Evolutionary conservation across 2,888 invertebrate genomes (phyloP), one percentile per base, ranked within the genome.

Genomic region (Stenurella melanura): DNA sequence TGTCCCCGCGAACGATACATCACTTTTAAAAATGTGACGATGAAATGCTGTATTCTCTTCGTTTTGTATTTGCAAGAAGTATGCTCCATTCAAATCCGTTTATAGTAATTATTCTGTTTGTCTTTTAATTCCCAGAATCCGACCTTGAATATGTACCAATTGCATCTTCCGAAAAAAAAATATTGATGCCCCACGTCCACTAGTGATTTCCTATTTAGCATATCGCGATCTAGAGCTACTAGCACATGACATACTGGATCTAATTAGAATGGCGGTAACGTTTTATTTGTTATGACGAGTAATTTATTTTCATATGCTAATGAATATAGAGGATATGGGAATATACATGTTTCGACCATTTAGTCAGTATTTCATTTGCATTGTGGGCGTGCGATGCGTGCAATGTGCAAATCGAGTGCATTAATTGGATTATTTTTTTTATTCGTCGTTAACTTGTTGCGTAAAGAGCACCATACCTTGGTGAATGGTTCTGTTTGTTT

Each of bases 261-360:
- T 58, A 58, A 58, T 58, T 58, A 58, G 58, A 18, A 58, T 58
- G 21, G 58, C 15, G 19, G 34, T 64, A 42, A 64, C 38, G 64
- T 64, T 34, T 61, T 15, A 19, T 15, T 64, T 64, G 34, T 64
- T 21, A 34, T 30, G 64, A 64, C 64, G 64, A 64, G 18, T 30
- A 30, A 18, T 64, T 34, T 64, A 17, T 64, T 34, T 64, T 42
- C n/a, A 7, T 64, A 42, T 64, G 34, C 38, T 64, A 64, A 42
- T 64, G 17, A 30, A 42, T 38, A 42, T 26, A 72, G 74, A 66
- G 30, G 71, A 54, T 58, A 21, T 21, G 50, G 50, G 50, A 50
- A 42, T 42, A 42, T 57, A 57, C 19, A 21, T 21, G 19, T 21
- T 18, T 18, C 11, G 58, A 12, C 21, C 58, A 19, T 21, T 58